These are phyloP conservation scores for Aspidapion aeneum DNA, from an alignment of 2,888 invertebrate species.

Conservation along the genomic window DNA sequence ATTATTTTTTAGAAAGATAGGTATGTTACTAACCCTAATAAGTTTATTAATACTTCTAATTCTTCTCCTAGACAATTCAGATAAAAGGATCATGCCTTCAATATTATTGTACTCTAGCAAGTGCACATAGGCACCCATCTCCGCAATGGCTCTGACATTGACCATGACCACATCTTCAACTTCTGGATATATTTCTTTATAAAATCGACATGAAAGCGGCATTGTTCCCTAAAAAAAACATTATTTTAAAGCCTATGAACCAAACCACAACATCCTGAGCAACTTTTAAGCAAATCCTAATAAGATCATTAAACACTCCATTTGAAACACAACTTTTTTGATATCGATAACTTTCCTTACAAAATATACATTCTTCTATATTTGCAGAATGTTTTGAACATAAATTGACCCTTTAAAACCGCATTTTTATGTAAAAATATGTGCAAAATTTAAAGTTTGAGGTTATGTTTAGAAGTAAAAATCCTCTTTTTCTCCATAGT, in stretches of 20 bases:
- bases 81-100: constrained; percentile 98
- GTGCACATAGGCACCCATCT: constrained; percentile 99
- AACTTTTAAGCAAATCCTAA: too few species aligned
- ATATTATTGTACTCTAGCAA: constrained; percentile 98
- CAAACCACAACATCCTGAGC: too few species aligned
- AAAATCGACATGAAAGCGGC: constrained; percentile 95
- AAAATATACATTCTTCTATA: too few species aligned
- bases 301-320: too few species aligned
- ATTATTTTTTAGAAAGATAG: too few species aligned
- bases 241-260: constrained; percentile 21
- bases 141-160: constrained; percentile 95
- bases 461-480: background rate
- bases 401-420: too few species aligned
- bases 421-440: background rate
- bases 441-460: background rate
- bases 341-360: too few species aligned
- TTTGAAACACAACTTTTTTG: too few species aligned
- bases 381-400: too few species aligned
- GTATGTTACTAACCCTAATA: constrained; percentile 62
- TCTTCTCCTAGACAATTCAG: constrained; percentile 96
- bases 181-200: constrained; percentile 96
- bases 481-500: background rate
- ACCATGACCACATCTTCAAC: constrained; percentile 99
- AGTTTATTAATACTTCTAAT: constrained; percentile 99
- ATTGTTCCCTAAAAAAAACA: constrained; percentile 52